These are phyloP conservation scores for Lepisosteus osseus DNA, from an alignment of 2,113 vertebrate species.

Conservation along the genomic window DNA sequence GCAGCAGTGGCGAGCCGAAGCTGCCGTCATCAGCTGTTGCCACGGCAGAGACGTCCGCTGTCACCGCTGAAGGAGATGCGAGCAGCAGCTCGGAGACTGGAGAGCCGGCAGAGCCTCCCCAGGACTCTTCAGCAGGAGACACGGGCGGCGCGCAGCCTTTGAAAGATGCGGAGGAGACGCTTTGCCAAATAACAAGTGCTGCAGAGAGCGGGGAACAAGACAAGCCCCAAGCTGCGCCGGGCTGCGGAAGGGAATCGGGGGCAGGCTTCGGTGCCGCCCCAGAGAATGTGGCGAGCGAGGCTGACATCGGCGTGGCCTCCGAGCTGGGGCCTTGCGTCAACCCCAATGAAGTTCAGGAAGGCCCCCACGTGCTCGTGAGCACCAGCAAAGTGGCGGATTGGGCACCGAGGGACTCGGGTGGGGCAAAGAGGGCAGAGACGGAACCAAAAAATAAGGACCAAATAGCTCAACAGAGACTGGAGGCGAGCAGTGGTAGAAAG, in stretches of 20 bases:
- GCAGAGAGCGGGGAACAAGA: conserved; percentile 39
- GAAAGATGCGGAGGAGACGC: conserved; percentile 31
- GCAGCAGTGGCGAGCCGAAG: conserved; percentile 34
- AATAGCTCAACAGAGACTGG: conserved; percentile 30
- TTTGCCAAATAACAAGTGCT: conserved; percentile 14
- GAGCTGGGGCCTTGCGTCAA: conserved; percentile 58
- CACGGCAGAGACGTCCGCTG: conserved; percentile 53
- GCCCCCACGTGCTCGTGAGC: conserved; percentile 36
- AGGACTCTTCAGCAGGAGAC: not conserved
- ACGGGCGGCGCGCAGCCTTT: conserved; percentile 29
- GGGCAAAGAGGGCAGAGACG: conserved; percentile 6
- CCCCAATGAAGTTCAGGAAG: conserved; percentile 67
- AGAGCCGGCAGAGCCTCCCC: conserved; percentile 31
- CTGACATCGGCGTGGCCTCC: conserved; percentile 42
- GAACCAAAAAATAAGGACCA: conserved; percentile 41
- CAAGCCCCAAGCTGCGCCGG: conserved; percentile 32
- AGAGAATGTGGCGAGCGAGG: conserved; percentile 32
- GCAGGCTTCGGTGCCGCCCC: conserved; percentile 36
- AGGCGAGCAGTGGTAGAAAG: conserved; percentile 18
- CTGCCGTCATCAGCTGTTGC: conserved; percentile 56
- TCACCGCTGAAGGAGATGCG: conserved; percentile 70
- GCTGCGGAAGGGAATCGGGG: conserved; percentile 43
- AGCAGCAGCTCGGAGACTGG: conserved; percentile 68
- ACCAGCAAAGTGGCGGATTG: conserved; percentile 26
- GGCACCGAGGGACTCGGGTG: not conserved